Base-by-base conservation (phyloP, 2,888 invertebrate species). In the Exephanes ischioxanthus region DNA sequence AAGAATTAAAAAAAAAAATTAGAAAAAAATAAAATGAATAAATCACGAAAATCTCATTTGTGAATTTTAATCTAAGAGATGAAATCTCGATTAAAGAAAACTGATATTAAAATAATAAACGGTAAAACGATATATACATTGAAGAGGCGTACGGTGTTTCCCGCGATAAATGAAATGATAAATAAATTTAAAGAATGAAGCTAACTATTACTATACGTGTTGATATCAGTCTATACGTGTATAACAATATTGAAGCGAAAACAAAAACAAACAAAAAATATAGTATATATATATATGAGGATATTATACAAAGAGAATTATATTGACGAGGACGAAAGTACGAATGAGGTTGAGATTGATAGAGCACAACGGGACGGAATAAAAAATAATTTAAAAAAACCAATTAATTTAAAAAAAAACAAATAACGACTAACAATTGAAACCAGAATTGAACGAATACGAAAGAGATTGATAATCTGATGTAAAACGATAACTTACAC, bases 161-260 rank as follows among this genome's bases (percentile, higher is more conserved):
- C 63, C 48, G n/a, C 66, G 55, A 67, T 67, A 48, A 78, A 72
- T 78, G 22, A 67, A 48, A 67, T 51, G 51, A 33, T 26, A 33
- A 76, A 51, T 37, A 16, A 78, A 68, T 58, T 48, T n/a, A 14
- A 53, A 68, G 61, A 58, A 63, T 68, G 22, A 68, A 14, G 16
- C 22, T 48, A 22, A 48, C 48, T 48, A 22, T 41, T 16, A 41
- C 45, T 91, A 87, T 90, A 90, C 92, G 89, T 93, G 92, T 92
- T 92, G 90, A 92, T 93, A 93, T 92, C 92, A 91, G 87, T 92
- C 90, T 91, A 90, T 91, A 91, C 88, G 90, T 91, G 90, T 90
- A 90, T 89, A 90, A 87, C 61, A 79, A 84, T 83, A 80, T 71
- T 58, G 22, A 80, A 80, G 63, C 48, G 55, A 83, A 73, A 72